Conservation (phyloP, 2,113 vertebrate genomes). For the Hassar affinis region DNA sequence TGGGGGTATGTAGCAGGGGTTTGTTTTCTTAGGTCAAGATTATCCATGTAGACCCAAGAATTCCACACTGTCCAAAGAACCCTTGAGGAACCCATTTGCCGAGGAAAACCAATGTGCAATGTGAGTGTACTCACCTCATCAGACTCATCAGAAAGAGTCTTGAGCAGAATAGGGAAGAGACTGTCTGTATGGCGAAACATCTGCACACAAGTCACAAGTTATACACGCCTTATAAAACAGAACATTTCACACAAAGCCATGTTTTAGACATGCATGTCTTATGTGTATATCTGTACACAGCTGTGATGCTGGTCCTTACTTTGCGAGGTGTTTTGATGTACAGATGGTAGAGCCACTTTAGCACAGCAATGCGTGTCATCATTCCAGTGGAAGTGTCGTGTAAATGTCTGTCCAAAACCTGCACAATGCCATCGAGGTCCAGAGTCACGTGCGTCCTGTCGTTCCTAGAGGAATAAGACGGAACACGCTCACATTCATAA, state of each 20-base stretch:
- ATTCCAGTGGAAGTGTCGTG: slow-evolving; percentile 88
- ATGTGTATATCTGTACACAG: too few species aligned
- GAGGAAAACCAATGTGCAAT: too few species aligned
- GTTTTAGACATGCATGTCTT: background rate
- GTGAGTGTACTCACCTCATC: slow-evolving; percentile 79
- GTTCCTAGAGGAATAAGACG: slow-evolving; percentile 52
- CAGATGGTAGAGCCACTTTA: slow-evolving; percentile 97
- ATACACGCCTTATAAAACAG: background rate
- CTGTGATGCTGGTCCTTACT: slow-evolving; percentile 46
- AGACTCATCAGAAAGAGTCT: slow-evolving; percentile 92
- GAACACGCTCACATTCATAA: background rate
- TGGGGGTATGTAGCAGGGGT: too few species aligned
- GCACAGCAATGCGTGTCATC: slow-evolving; percentile 96
- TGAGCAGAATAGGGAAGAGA: slow-evolving; percentile 91
- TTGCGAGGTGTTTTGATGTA: slow-evolving; percentile 98
- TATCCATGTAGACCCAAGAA: background rate
- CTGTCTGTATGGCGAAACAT: slow-evolving; percentile 97
- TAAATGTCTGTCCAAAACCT: slow-evolving; percentile 91
- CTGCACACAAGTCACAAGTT: slow-evolving; percentile 59
- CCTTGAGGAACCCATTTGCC: background rate
- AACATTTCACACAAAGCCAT: background rate
- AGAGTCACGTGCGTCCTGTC: slow-evolving; percentile 82
- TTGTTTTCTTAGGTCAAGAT: background rate
- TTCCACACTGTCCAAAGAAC: background rate
- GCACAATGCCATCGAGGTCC: slow-evolving; percentile 93